Percentiles rank a stretch among this genome's conserved stretches.
Evolutionary conservation across 2,113 vertebrate genomes (phyloP).

Genomic region (Gallinago media): DNA sequence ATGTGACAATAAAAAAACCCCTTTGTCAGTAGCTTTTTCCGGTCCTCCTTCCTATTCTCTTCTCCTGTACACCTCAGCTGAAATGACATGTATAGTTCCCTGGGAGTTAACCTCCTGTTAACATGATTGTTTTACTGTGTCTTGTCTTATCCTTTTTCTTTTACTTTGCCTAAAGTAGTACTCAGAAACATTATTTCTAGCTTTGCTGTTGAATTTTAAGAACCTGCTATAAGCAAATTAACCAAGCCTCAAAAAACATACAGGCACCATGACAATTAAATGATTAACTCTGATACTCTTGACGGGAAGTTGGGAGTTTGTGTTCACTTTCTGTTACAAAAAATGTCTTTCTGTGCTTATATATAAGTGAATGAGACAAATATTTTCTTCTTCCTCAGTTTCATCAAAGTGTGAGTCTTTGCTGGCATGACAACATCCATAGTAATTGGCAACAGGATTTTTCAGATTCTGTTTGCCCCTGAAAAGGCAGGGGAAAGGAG

Average conservation of each 20-base stretch:
- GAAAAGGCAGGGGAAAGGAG: no score
- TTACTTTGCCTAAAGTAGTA: neutral
- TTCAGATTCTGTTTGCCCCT: no score
- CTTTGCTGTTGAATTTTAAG: neutral
- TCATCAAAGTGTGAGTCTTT: no score
- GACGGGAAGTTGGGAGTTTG: neutral
- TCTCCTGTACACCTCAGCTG: rapidly evolving
- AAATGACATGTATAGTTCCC: neutral
- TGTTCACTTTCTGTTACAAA: neutral
- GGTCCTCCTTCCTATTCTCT: neutral
- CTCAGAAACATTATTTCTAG: neutral
- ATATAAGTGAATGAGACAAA: neutral
- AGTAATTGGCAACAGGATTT: no score
- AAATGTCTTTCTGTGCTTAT: neutral
- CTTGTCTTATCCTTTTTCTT: neutral
- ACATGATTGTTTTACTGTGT: neutral
- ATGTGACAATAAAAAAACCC: neutral
- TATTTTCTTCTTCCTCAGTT: neutral
- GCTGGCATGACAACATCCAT: no score
- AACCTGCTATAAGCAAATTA: neutral
- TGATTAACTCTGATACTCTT: neutral
- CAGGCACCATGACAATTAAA: neutral
- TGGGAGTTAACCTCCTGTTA: neutral
- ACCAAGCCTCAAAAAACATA: neutral
- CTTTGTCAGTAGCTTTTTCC: neutral